These are phyloP conservation scores for Machimus atricapillus DNA, from an alignment of 2,888 invertebrate genomes.

Conservation along the genomic window DNA sequence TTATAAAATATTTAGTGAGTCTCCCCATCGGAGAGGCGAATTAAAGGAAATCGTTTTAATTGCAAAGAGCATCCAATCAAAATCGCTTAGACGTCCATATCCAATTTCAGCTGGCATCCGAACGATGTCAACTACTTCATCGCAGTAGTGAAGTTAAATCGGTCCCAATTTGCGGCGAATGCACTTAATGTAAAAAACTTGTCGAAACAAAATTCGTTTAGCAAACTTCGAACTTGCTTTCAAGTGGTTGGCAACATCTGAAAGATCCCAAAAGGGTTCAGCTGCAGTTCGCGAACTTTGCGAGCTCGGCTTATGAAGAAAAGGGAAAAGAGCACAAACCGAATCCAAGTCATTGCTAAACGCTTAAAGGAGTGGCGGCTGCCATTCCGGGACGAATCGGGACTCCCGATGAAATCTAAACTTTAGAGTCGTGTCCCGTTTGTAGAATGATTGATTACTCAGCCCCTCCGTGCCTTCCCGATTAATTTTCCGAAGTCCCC, in stretches of 20 bases:
- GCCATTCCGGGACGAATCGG: neutral
- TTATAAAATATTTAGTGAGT: neutral
- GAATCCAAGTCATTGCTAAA: neutral
- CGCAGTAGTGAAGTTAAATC: neutral
- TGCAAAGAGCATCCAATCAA: neutral
- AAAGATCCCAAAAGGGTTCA: neutral
- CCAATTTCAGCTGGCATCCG: neutral
- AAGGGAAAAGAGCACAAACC: neutral
- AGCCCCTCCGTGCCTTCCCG: neutral
- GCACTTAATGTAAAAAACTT: slow-evolving; percentile 21
- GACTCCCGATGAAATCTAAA: neutral
- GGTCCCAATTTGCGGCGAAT: neutral
- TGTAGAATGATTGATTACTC: neutral
- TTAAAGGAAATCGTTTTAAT: neutral
- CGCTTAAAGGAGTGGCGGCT: neutral
- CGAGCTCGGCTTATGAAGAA: neutral
- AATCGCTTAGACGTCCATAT: neutral
- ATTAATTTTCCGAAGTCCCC: neutral
- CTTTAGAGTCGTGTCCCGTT: neutral
- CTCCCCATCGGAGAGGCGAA: neutral
- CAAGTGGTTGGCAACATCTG: neutral
- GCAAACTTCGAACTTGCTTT: neutral
- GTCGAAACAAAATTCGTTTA: slow-evolving; percentile 28
- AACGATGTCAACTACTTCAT: neutral
- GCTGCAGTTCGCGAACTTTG: neutral